Evolutionary conservation across 2,797 vertebrate genomes (phyloP), one percentile per base, ranked within the genome.

Genomic region (Aphelocoma californica): DNA sequence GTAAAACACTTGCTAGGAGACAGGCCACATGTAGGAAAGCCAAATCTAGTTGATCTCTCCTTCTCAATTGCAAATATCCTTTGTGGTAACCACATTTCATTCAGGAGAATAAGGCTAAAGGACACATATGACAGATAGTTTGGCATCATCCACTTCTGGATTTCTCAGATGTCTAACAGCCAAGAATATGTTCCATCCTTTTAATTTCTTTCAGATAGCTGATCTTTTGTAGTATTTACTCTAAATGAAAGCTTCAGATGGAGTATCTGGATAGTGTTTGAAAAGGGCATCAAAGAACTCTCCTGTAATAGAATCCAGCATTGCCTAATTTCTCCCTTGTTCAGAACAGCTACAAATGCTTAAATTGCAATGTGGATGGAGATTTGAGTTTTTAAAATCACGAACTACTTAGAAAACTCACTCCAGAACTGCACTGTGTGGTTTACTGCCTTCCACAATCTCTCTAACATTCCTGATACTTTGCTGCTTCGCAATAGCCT

Each of bases 171-270:
- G 32, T 92, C 56, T 86, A 66, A 90, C 73, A 75, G 83, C 72
- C 71, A 90, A 81, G 62, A 83, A 93, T 94, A 67, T 15, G n/a
- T 75, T 77, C 93, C 53, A 89, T 72, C 64, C 34, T 67, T 88
- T 83, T 71, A 82, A 93, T 95, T 86, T 81, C 48, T 92, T 95
- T 92, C 93, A 88, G 67, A 88, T 71, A 90, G 47, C 51, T 78
- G 66, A 61, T 74, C 74, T 70, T 36, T 28, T 78, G 69, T 70
- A 91, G 92, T 53, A 61, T 75, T 81, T 60, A 75, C 53, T 61
- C 61, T 81, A 96, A 64, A 78, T 73, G 87, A 86, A 90, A 78
- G 21, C 75, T 96, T 92, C 81, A 91, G 40, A 69, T 86, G n/a
- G 62, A 86, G 32, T 62, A 61, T 71, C 58, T 44, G 81, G 51